phyloP scores from a whole-genome alignment of 2,888 invertebrate species.

The Calameuta filiformis region DNA sequence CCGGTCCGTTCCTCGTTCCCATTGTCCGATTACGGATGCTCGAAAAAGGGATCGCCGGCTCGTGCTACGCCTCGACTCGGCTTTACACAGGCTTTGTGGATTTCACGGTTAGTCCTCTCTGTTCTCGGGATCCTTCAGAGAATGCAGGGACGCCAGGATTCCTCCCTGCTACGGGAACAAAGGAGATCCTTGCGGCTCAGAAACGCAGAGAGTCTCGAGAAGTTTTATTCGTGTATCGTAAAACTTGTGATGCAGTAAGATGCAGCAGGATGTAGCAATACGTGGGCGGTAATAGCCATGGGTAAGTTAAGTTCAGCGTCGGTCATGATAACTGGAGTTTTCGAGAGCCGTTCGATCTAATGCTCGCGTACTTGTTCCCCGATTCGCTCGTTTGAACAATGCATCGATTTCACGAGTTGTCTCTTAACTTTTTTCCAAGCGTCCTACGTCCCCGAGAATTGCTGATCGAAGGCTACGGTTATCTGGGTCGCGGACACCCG shows the following conservation, averaged over 20 bases:
- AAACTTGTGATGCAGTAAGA: background rate
- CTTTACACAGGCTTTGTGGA: slow-evolving; percentile 3
- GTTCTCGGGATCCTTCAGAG: background rate
- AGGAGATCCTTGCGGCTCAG: background rate
- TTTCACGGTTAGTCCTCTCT: slow-evolving; percentile 1
- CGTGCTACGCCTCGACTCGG: background rate
- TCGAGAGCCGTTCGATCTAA: background rate
- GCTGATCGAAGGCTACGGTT: slow-evolving; percentile 52
- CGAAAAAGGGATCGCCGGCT: background rate
- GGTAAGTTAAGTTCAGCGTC: background rate
- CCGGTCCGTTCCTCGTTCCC: background rate
- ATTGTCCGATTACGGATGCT: background rate
- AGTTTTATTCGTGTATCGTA: background rate
- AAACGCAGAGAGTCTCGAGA: background rate
- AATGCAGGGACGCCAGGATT: background rate
- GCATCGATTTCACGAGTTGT: slow-evolving; percentile 47
- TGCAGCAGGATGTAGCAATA: background rate
- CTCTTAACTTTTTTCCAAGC: slow-evolving; percentile 18
- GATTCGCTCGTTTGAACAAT: background rate
- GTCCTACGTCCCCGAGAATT: slow-evolving; percentile 46
- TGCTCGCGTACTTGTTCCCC: background rate
- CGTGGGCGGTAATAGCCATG: background rate
- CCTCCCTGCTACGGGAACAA: background rate
- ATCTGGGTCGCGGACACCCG: slow-evolving; percentile 60
- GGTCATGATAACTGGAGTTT: background rate